These are phyloP conservation scores for Polyergus mexicanus DNA, from an alignment of 1,140 invertebrate genomes.

Conservation along the genomic window DNA sequence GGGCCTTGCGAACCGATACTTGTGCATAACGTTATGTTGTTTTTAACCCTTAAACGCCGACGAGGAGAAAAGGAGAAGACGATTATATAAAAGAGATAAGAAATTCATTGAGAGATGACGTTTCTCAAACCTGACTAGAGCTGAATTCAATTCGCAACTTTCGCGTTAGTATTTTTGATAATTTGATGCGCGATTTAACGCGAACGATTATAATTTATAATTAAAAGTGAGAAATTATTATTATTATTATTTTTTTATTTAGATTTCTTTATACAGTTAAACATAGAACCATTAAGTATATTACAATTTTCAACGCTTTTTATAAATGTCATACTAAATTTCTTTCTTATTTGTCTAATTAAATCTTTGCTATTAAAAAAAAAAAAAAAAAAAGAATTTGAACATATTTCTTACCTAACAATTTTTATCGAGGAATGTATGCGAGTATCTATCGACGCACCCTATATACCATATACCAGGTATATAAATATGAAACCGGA, in stretches of 20 bases:
- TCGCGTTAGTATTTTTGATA: background rate
- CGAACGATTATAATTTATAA: background rate
- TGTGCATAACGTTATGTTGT: slow-evolving; percentile 50
- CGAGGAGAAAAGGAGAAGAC: slow-evolving; percentile 67
- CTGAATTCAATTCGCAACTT: background rate
- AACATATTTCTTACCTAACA: background rate
- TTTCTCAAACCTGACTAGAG: background rate
- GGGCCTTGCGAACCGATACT: slow-evolving; percentile 48
- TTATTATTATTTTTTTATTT: background rate
- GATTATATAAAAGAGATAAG: slow-evolving; percentile 66
- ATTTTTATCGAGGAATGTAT: background rate
- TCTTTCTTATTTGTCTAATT: background rate
- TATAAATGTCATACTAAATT: background rate
- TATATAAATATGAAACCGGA: no score
- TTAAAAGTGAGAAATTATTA: background rate
- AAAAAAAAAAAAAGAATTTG: background rate
- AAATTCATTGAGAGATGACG: background rate
- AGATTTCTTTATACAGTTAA: background rate
- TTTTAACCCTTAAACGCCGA: slow-evolving; percentile 68
- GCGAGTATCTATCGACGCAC: background rate
- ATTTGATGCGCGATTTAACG: background rate
- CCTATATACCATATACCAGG: no score
- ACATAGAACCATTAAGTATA: background rate
- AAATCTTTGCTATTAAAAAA: background rate
- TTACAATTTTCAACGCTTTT: background rate